These are phyloP conservation scores for Brienomyrus brachyistius DNA, from an alignment of 2,113 vertebrate genomes.

Conservation along the genomic window DNA sequence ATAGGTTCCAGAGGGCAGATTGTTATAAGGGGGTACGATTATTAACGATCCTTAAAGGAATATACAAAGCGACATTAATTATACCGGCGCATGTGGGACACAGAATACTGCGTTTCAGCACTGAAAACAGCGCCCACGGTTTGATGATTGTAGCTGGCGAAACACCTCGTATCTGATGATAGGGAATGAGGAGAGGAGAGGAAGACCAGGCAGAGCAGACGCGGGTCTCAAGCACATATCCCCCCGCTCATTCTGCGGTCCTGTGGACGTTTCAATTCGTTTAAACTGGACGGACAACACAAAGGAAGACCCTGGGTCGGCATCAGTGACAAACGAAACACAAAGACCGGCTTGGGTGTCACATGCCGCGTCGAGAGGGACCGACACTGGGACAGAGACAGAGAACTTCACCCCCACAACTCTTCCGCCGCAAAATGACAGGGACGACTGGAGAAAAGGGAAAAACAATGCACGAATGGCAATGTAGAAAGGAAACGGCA, in stretches of 20 bases:
- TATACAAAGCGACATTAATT: neutral
- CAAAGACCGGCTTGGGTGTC: neutral
- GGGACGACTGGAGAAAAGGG: neutral
- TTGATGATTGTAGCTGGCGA: neutral
- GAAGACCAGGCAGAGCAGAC: neutral
- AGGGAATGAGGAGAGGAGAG: neutral
- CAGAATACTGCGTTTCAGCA: neutral
- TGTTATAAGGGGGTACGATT: neutral
- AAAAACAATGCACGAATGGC: neutral
- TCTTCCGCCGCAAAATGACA: neutral
- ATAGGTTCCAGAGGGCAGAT: neutral
- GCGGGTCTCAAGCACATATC: neutral
- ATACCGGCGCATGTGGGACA: neutral
- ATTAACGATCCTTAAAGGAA: neutral
- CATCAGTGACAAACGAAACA: neutral
- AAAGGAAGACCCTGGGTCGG: neutral
- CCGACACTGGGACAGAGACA: neutral
- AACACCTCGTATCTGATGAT: neutral
- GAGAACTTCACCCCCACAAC: neutral
- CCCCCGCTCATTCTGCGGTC: neutral
- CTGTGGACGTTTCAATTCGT: neutral
- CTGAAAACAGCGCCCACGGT: neutral
- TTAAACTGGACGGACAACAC: neutral
- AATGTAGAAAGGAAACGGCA: slow-evolving; percentile 7
- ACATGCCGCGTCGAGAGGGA: neutral